phyloP scores from a whole-genome alignment of 2,797 vertebrate species.

The Mormyrops boulengeri region DNA sequence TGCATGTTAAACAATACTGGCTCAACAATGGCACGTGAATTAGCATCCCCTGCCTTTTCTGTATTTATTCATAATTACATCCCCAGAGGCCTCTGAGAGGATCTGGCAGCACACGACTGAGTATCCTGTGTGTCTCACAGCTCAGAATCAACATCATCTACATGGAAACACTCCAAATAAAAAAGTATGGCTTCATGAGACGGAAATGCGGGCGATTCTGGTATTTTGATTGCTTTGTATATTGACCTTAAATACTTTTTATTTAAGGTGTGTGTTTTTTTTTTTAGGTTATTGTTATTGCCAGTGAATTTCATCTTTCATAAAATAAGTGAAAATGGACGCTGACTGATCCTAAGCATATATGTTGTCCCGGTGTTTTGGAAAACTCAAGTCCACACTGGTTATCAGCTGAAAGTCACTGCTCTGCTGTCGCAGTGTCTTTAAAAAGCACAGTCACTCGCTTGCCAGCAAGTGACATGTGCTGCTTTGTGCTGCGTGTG shows the following conservation, averaged over 20 bases:
- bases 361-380: neutral
- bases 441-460: neutral
- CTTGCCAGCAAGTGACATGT: neutral
- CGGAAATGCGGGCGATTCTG: neutral
- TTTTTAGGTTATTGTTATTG: neutral
- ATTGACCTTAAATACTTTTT: neutral
- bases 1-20: slow-evolving; percentile 72
- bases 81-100: slow-evolving; percentile 60
- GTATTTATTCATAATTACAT: slow-evolving; percentile 79
- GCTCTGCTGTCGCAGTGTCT: neutral
- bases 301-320: neutral
- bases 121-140: slow-evolving; percentile 36
- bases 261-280: neutral
- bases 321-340: neutral
- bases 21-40: slow-evolving; percentile 76
- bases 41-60: slow-evolving; percentile 67
- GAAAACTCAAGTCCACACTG: neutral
- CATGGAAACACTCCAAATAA: neutral
- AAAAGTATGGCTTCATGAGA: neutral
- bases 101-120: slow-evolving; percentile 49
- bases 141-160: slow-evolving; percentile 14
- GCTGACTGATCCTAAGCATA: neutral
- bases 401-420: neutral
- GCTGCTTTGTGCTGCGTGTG: neutral
- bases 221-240: neutral